phyloP scores from a whole-genome alignment of 2,888 invertebrate species.

The Vesta saturnalis region DNA sequence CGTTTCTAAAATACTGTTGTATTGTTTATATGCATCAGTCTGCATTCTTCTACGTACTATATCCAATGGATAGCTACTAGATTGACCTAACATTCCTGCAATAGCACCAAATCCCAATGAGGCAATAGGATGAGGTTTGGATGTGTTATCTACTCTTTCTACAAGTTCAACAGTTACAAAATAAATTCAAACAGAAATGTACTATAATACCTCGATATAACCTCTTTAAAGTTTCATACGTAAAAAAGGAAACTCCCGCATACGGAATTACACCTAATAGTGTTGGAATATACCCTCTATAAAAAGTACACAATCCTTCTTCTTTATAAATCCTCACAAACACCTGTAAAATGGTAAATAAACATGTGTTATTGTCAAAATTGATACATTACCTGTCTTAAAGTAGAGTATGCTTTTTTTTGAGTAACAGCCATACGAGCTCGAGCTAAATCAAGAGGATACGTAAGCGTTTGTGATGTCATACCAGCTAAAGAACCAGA shows the following conservation, averaged over 20 bases:
- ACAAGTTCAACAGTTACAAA: slow-evolving; percentile 31
- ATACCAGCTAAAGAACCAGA: slow-evolving; percentile 96
- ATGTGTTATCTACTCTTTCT: slow-evolving; percentile 50
- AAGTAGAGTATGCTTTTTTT: slow-evolving; percentile 74
- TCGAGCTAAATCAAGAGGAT: slow-evolving; percentile 95
- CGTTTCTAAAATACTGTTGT: slow-evolving; percentile 74
- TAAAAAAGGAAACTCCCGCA: slow-evolving; percentile 97
- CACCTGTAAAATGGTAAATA: slow-evolving; percentile 49
- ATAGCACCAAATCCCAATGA: slow-evolving; percentile 86
- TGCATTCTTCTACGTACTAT: slow-evolving; percentile 79
- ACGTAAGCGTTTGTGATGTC: slow-evolving; percentile 93
- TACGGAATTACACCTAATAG: slow-evolving; percentile 95
- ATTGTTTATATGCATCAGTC: slow-evolving; percentile 67
- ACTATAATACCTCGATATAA: slow-evolving; percentile 72
- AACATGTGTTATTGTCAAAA: not conserved
- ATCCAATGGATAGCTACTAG: slow-evolving; percentile 95
- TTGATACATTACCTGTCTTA: slow-evolving; percentile 64
- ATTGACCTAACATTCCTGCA: slow-evolving; percentile 94
- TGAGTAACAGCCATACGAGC: slow-evolving; percentile 97
- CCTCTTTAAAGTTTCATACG: slow-evolving; percentile 93
- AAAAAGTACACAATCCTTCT: slow-evolving; percentile 83
- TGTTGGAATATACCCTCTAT: slow-evolving; percentile 89
- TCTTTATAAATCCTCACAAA: slow-evolving; percentile 72
- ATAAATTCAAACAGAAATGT: too few species aligned
- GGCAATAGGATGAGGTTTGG: slow-evolving; percentile 64